Percentiles rank a stretch among this genome's conserved stretches.
Evolutionary conservation across 2,888 invertebrate species (phyloP).

Genomic region (Drosophila parthenogenetica): DNA sequence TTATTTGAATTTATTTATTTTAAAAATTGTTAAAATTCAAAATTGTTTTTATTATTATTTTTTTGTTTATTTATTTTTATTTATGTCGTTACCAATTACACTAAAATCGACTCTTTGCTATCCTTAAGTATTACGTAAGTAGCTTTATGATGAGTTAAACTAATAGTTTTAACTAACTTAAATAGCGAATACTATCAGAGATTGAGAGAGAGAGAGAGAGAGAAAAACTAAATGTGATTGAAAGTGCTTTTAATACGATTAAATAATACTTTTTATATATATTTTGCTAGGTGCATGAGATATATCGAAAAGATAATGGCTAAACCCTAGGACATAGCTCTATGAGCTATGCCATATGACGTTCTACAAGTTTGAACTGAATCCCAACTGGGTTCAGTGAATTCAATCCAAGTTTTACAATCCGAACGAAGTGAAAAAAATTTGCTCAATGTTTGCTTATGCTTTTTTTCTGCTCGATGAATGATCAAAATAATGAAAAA

Average conservation of each 20-base stretch:
- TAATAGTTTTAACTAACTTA: slow-evolving; percentile 38
- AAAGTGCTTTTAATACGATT: slow-evolving; percentile 37
- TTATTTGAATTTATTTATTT: slow-evolving; percentile 22
- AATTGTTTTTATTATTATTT: slow-evolving; percentile 31
- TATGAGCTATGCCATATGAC: slow-evolving; percentile 61
- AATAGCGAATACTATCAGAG: slow-evolving; percentile 5
- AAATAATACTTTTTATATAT: slow-evolving; percentile 24
- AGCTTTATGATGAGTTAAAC: slow-evolving; percentile 33
- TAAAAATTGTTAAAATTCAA: slow-evolving; percentile 68
- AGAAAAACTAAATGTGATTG: slow-evolving; percentile 48
- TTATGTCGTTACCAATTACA: slow-evolving; percentile 55
- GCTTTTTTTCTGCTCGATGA: slow-evolving; percentile 16
- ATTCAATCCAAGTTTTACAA: slow-evolving; percentile 35
- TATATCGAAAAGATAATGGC: slow-evolving; percentile 46
- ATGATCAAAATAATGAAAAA: slow-evolving; percentile 29
- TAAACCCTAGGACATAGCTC: slow-evolving; percentile 59
- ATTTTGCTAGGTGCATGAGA: slow-evolving; percentile 60
- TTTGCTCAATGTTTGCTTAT: slow-evolving; percentile 77
- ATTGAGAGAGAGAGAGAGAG: slow-evolving; percentile 3
- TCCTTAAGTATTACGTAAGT: slow-evolving; percentile 50
- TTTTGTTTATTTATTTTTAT: slow-evolving; percentile 24
- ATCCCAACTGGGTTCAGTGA: slow-evolving; percentile 33
- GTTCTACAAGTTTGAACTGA: slow-evolving; percentile 45
- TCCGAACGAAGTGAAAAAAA: slow-evolving; percentile 85
- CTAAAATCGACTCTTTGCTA: slow-evolving; percentile 77